Evolutionary conservation across 2,888 invertebrate genomes (phyloP).

Genomic region (Drosophila merina): DNA sequence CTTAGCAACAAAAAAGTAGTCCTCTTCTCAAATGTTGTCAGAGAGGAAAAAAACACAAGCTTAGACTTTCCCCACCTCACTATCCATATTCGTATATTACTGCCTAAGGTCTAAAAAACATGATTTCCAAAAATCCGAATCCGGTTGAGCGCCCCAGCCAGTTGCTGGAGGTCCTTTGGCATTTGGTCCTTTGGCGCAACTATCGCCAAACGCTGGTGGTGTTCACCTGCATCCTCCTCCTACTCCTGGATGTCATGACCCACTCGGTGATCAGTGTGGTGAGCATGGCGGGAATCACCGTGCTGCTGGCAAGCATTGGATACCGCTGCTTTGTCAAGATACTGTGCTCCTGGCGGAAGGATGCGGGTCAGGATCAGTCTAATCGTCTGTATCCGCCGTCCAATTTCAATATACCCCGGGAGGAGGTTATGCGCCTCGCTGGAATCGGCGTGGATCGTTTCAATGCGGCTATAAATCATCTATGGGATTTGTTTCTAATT

Average conservation of each 20-base stretch:
- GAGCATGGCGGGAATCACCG: conserved; percentile 37
- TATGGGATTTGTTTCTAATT: conserved; percentile 23
- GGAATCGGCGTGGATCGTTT: conserved; percentile 13
- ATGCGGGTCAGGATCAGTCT: background rate
- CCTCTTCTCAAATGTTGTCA: background rate
- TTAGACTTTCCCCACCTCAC: background rate
- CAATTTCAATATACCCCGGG: conserved; percentile 24
- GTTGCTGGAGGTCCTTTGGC: conserved; percentile 5
- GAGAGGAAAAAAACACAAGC: background rate
- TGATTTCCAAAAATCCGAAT: background rate
- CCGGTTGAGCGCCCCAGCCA: background rate
- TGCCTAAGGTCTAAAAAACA: conserved; percentile 1
- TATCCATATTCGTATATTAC: background rate
- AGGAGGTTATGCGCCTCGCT: conserved; percentile 19
- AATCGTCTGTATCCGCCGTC: conserved; percentile 1
- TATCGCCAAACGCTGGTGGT: conserved; percentile 12
- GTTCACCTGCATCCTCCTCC: conserved; percentile 11
- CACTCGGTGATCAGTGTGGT: conserved; percentile 44
- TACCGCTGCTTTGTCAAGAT: conserved; percentile 12
- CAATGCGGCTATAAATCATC: conserved; percentile 7
- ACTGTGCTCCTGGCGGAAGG: conserved; percentile 7
- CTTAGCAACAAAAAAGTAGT: background rate
- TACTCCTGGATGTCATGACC: conserved; percentile 23
- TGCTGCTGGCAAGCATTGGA: conserved; percentile 18
- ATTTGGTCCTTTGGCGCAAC: conserved; percentile 40